phyloP scores from a whole-genome alignment of 2,113 vertebrate species.

The Nibea albiflora region DNA sequence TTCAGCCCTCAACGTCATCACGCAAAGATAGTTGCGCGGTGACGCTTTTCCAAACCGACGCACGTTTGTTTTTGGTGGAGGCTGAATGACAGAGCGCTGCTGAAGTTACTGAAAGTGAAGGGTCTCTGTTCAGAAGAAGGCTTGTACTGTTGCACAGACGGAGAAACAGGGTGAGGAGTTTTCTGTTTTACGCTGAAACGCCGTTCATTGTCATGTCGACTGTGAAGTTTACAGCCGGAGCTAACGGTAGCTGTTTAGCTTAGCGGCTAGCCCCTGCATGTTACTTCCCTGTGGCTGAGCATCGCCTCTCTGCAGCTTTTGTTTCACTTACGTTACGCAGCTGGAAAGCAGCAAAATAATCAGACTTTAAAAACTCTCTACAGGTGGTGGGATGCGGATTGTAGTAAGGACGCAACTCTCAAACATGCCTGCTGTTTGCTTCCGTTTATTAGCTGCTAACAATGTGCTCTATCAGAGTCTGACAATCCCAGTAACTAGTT shows the following conservation, averaged over 20 bases:
- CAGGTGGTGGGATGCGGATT: neutral
- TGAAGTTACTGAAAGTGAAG: conserved; percentile 2
- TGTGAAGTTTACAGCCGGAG: neutral
- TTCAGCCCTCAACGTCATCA: conserved; percentile 20
- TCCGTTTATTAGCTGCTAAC: neutral
- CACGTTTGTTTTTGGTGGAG: conserved; percentile 24
- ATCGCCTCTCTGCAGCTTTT: neutral
- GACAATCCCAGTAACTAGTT: neutral
- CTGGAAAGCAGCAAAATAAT: neutral
- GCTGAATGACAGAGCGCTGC: neutral
- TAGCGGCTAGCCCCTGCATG: conserved; percentile 57
- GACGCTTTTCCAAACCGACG: neutral
- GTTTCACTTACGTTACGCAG: neutral
- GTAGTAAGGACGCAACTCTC: neutral
- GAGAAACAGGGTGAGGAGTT: conserved; percentile 26
- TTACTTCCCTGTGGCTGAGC: neutral
- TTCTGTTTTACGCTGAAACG: neutral
- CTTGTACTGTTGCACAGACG: neutral
- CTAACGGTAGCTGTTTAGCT: conserved; percentile 41
- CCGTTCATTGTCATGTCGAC: too few species aligned
- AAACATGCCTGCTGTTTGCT: neutral
- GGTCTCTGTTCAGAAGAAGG: neutral
- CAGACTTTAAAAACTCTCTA: neutral
- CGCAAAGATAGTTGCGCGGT: conserved; percentile 6
- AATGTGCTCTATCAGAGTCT: neutral